These are phyloP conservation scores for Sarcoramphus papa DNA, from an alignment of 2,797 vertebrate species.

Conservation along the genomic window DNA sequence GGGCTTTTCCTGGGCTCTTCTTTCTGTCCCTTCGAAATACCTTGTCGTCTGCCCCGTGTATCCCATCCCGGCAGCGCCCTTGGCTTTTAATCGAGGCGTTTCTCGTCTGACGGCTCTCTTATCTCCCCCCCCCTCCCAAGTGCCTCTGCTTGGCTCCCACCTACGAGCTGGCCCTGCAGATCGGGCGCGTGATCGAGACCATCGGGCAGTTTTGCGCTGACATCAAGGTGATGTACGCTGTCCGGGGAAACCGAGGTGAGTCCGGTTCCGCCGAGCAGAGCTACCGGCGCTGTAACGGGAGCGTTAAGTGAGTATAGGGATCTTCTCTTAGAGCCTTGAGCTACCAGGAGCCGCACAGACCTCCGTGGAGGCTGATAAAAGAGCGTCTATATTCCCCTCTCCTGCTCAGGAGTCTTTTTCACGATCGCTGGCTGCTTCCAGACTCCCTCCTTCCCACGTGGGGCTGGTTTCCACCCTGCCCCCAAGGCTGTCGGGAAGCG, in stretches of 20 bases:
- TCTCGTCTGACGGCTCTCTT: background rate
- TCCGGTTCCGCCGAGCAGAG: background rate
- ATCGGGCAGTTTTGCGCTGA: conserved; percentile 71
- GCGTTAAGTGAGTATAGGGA: background rate
- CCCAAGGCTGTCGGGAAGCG: background rate
- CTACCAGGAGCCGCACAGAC: background rate
- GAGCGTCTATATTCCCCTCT: background rate
- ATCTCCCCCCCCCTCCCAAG: background rate
- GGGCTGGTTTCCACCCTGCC: background rate
- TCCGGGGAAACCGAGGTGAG: conserved; percentile 76
- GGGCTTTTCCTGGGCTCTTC: background rate
- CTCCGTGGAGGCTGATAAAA: accelerated
- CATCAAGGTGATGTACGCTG: conserved; percentile 68
- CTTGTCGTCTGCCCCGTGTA: accelerated
- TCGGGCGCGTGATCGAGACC: conserved; percentile 69
- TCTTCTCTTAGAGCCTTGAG: background rate
- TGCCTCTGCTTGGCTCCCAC: conserved; percentile 79
- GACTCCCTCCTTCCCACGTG: background rate
- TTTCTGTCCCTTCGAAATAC: background rate
- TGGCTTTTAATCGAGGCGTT: background rate
- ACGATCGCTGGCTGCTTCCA: background rate
- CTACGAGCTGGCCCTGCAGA: conserved; percentile 78
- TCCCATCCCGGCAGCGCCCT: accelerated
- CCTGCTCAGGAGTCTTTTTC: background rate
- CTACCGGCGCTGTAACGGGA: accelerated